A percentile compares a stretch with the other conserved stretches of the same genome.
Conservation (phyloP, 2,888 invertebrate genomes). For the Drosophila flavopinicola region DNA sequence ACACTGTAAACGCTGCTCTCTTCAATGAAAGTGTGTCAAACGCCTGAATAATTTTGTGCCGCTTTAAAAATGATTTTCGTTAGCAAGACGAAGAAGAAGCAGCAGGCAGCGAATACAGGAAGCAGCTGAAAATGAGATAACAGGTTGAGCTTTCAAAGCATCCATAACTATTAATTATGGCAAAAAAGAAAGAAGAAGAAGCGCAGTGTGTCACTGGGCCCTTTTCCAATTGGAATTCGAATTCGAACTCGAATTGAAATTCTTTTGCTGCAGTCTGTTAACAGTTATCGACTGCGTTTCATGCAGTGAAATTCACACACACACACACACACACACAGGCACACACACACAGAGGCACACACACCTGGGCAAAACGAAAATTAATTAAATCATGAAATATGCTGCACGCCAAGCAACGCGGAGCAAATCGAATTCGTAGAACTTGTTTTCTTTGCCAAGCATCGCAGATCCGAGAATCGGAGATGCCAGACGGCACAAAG, state of each 20-base stretch:
- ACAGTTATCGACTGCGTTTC: conserved; percentile 63
- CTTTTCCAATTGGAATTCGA: conserved; percentile 38
- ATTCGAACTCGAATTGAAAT: conserved; percentile 14
- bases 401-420: conserved; percentile 51
- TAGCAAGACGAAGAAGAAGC: conserved; percentile 25
- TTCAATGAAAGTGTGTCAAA: conserved; percentile 77
- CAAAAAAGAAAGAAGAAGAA: conserved; percentile 46
- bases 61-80: conserved; percentile 58
- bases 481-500: conserved; percentile 47
- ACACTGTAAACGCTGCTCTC: conserved; percentile 27
- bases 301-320: conserved; percentile 70
- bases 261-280: conserved; percentile 26
- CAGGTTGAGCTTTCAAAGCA: conserved; percentile 34
- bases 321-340: conserved; percentile 23
- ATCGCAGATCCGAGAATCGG: conserved; percentile 9
- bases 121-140: conserved; percentile 67
- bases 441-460: conserved; percentile 63
- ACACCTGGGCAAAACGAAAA: conserved; percentile 49
- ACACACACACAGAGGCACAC: conserved; percentile 16
- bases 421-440: conserved; percentile 60
- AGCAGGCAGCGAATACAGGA: conserved; percentile 15
- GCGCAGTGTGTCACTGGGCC: conserved; percentile 37
- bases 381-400: conserved; percentile 76
- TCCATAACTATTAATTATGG: conserved; percentile 49
- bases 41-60: conserved; percentile 69